Evolutionary conservation across 2,113 vertebrate species (phyloP).

Genomic region (Illadopsis cleaveri): DNA sequence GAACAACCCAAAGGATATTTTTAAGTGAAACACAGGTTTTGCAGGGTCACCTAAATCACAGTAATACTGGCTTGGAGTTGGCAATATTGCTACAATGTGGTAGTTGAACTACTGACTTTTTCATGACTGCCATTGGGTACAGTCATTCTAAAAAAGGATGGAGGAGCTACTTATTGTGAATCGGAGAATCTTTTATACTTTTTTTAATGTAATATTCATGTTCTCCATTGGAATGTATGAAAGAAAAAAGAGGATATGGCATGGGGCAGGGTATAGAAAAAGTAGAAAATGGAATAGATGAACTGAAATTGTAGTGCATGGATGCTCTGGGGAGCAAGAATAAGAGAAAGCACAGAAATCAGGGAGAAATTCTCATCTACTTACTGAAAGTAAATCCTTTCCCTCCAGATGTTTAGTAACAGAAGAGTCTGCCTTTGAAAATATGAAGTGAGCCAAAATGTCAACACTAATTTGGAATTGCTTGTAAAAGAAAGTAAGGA

Average conservation of each 20-base stretch:
- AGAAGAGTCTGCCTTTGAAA: not conserved
- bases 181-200: not conserved
- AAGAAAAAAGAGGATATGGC: not conserved
- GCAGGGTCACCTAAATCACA: not conserved
- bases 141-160: not conserved
- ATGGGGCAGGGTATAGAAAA: not conserved
- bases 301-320: not conserved
- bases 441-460: not conserved
- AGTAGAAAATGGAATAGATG: not conserved
- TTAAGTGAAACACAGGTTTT: not conserved
- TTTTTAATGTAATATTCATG: not conserved
- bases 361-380: not conserved
- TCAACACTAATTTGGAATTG: not conserved
- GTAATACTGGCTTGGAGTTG: not conserved
- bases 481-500: not conserved
- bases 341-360: not conserved
- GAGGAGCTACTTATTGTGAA: not conserved
- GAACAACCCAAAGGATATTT: not conserved
- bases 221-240: not conserved
- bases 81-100: not conserved
- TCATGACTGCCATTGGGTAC: not conserved
- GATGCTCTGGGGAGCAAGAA: not conserved
- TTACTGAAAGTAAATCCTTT: not conserved
- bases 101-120: not conserved
- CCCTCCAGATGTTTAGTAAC: not conserved